A percentile compares a stretch with the other conserved stretches of the same genome.
These are phyloP conservation scores for Drosophila repletoides DNA, from an alignment of 1,140 invertebrate species.

Conservation along the genomic window DNA sequence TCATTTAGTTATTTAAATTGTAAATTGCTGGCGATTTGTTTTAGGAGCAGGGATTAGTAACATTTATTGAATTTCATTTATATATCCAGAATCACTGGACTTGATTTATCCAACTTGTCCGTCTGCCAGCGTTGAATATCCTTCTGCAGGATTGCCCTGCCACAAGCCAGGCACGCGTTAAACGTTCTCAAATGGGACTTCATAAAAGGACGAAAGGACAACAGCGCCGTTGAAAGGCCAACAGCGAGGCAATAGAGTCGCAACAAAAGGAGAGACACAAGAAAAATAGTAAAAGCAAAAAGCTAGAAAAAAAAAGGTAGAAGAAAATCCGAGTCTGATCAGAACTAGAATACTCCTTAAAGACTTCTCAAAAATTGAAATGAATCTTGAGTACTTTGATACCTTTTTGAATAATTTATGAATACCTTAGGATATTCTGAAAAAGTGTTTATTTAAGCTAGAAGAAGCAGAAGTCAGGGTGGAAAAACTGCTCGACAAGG, in stretches of 20 bases:
- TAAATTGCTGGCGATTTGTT: constrained; percentile 43
- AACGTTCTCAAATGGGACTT: constrained; percentile 36
- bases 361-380: too few species aligned
- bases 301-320: not conserved
- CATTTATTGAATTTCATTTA: constrained; percentile 31
- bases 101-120: constrained; percentile 23
- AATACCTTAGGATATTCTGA: too few species aligned
- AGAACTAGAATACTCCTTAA: too few species aligned
- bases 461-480: too few species aligned
- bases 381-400: not conserved
- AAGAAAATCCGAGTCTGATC: too few species aligned
- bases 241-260: constrained; percentile 26
- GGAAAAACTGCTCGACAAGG: too few species aligned
- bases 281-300: constrained; percentile 1
- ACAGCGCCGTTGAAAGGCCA: constrained; percentile 28
- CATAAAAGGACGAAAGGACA: constrained; percentile 12
- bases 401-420: too few species aligned
- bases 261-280: constrained; percentile 29
- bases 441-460: too few species aligned
- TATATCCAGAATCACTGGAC: not conserved
- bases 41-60: constrained; percentile 23
- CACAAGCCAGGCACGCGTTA: constrained; percentile 25
- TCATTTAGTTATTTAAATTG: constrained; percentile 50
- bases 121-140: not conserved
- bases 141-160: not conserved